Conservation (phyloP, 1,140 invertebrate genomes). For the Armadillidium nasatum region DNA sequence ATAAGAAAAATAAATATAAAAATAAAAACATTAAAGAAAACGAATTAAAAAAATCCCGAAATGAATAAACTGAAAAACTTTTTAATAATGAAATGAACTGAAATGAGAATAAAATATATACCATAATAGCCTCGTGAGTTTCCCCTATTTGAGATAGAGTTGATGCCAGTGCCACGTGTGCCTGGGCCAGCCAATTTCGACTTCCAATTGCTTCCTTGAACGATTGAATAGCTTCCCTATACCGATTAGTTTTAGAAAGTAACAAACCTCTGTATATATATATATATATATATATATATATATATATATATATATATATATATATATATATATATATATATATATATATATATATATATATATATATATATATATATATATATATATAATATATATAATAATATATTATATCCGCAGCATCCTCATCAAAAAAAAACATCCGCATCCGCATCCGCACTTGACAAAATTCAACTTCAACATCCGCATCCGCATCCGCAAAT, state of each 20-base stretch:
- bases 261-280: constrained; percentile 44
- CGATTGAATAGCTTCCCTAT: constrained; percentile 51
- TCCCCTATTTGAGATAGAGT: constrained; percentile 33
- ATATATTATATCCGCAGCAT: not conserved
- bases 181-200: constrained; percentile 48
- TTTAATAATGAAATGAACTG: no score
- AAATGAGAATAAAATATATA: not conserved
- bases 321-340: not conserved
- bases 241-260: constrained; percentile 54
- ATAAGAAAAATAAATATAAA: no score
- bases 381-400: constrained; percentile 8
- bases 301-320: constrained; percentile 24
- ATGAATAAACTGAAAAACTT: no score
- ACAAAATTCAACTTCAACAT: no score
- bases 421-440: no score
- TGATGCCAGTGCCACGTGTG: constrained; percentile 36
- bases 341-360: constrained; percentile 23
- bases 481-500: no score
- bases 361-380: constrained; percentile 26
- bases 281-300: constrained; percentile 27
- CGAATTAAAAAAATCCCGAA: no score
- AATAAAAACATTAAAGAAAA: no score
- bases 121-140: constrained; percentile 34
- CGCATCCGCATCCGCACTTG: no score
- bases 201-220: constrained; percentile 53